Evolutionary conservation across 2,888 invertebrate genomes (phyloP).

Genomic region (Dryomyza anilis): DNA sequence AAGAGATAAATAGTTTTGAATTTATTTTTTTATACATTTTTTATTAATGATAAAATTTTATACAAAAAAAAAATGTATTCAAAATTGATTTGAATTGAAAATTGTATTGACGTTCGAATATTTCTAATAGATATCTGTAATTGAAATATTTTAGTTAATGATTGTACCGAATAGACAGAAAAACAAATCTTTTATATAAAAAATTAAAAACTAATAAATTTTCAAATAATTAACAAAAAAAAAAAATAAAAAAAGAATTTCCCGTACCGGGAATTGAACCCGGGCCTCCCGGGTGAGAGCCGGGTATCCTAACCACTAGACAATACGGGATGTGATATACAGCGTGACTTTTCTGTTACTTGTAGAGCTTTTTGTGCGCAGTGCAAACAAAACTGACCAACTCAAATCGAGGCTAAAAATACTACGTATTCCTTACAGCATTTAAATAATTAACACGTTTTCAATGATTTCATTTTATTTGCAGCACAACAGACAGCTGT

Average conservation of each 20-base stretch:
- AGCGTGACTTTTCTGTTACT: neutral
- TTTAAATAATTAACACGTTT: neutral
- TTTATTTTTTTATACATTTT: neutral
- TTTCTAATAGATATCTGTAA: neutral
- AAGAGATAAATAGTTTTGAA: neutral
- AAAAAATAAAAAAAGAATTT: constrained; percentile 17
- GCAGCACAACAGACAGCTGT: neutral
- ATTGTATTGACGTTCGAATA: neutral
- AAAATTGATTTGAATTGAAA: too few relatives aligned
- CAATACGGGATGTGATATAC: constrained; percentile 36
- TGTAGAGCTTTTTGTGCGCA: too few relatives aligned
- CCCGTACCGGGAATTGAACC: constrained; percentile 44
- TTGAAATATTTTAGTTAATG: neutral
- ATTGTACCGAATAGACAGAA: neutral
- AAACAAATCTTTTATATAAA: neutral
- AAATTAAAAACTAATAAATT: neutral
- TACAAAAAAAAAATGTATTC: neutral
- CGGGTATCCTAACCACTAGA: constrained; percentile 43
- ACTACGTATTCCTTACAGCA: neutral
- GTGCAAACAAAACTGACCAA: neutral
- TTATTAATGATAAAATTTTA: neutral
- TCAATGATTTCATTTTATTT: neutral
- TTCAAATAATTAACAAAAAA: neutral
- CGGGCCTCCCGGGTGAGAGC: constrained; percentile 44
- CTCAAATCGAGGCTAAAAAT: neutral